phyloP scores from a whole-genome alignment of 2,797 vertebrate species.

The Morelia viridis region DNA sequence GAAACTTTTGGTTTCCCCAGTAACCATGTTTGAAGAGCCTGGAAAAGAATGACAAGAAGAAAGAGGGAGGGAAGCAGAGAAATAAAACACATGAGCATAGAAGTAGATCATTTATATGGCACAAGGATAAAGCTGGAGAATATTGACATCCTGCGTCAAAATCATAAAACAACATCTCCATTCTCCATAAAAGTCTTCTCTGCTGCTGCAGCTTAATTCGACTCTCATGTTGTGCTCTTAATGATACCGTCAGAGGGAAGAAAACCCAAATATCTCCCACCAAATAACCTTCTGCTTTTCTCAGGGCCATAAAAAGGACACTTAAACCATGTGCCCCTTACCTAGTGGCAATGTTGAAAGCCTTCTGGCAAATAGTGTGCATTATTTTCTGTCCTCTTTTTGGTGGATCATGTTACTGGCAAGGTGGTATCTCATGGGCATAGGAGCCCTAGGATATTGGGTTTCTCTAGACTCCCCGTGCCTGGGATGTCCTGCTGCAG shows the following conservation, averaged over 20 bases:
- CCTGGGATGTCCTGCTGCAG: background rate
- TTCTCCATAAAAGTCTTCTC: background rate
- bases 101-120: background rate
- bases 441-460: background rate
- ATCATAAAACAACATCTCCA: background rate
- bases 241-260: background rate
- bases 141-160: background rate
- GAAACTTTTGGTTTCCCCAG: slow-evolving; percentile 99
- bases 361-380: background rate
- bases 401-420: background rate
- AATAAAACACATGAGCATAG: slow-evolving; percentile 3
- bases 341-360: background rate
- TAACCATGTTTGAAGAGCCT: slow-evolving; percentile 99
- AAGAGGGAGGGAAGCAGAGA: background rate
- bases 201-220: background rate
- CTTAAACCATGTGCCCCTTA: background rate
- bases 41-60: slow-evolving; percentile 57
- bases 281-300: background rate
- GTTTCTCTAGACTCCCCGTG: background rate
- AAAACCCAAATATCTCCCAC: too few species aligned
- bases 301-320: background rate
- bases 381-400: background rate
- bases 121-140: background rate
- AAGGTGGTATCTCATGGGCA: background rate
- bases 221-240: background rate